Evolutionary conservation across 2,888 invertebrate species (phyloP), one percentile per base, ranked within the genome.

Genomic region (Nemotelus nigrinus): DNA sequence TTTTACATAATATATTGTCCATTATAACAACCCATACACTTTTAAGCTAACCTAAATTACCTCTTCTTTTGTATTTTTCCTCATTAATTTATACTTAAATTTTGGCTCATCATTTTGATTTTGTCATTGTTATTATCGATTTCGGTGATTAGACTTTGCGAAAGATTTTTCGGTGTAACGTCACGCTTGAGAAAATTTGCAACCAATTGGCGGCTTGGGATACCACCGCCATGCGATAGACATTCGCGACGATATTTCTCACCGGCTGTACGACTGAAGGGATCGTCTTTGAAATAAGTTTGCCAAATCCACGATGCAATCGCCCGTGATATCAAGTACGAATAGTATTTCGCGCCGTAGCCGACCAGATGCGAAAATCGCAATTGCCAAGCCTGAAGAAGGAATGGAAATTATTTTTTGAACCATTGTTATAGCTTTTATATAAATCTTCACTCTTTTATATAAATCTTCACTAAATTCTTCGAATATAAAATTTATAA

Each of bases 301-400:
- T 94, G 93, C 98, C 98, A 99, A 80, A 97, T 95, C 89, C 93
- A 93, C 77, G 96, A 94, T 0, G 98, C 97, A 71, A 98, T 92
- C 6, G 97, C 96, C 83, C 96, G 91, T 0, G 99, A 98, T 84
- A 98, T 94, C 80, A 99, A 89, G 88, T 99, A 99, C 0, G 99
- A 95, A 87, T 99, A 99, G 88, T 99, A 99, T 87, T 98, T 98
- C 0, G 98, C 98, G 57, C 99, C 99, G 87, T 99, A 99, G 1
- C 98, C 98, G 3, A 98, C 95, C 76, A 99, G 89, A 88, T 99
- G 99, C 80, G 96, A 95, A 88, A 99, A 99, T 78, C 98, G 90
- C 82, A 96, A 90, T 84, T 98, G 98, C 97, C 97, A 98, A 1
- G 97, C 96, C 91, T 94, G 83, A 2, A 83, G 82, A 81, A 78